Percentiles rank a stretch among this genome's conserved stretches.
phyloP scores from a whole-genome alignment of 2,888 invertebrate genomes.

The Pterostichus niger region DNA sequence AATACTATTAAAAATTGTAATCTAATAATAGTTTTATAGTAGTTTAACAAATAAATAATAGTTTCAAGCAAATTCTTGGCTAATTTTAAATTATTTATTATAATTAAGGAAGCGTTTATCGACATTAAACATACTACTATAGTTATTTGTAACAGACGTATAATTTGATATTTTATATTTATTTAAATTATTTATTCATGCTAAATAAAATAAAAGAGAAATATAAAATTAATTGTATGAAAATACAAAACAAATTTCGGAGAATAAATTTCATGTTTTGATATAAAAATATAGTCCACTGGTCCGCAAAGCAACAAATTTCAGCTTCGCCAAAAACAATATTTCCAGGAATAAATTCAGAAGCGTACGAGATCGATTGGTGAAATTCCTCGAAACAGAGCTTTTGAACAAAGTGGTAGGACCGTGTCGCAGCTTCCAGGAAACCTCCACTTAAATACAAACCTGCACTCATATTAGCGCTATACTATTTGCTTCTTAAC shows the following conservation, averaged over 20 bases:
- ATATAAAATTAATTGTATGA: no score
- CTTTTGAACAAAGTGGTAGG: not conserved
- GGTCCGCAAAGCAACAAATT: constrained; percentile 10
- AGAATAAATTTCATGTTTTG: not conserved
- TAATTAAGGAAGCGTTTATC: no score
- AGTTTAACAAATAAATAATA: no score
- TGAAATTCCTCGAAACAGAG: constrained; percentile 29
- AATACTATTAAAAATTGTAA: no score
- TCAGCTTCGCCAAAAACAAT: not conserved
- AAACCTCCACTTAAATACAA: constrained; percentile 7
- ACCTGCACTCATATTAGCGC: not conserved
- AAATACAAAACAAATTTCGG: not conserved
- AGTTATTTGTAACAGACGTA: no score
- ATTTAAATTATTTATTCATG: no score
- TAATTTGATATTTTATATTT: no score
- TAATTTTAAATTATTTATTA: no score
- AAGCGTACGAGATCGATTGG: constrained; percentile 14
- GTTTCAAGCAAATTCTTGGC: no score
- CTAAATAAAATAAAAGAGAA: no score
- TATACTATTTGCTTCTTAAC: not conserved
- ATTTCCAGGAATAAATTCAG: constrained; percentile 30
- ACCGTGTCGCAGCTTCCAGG: constrained; percentile 4
- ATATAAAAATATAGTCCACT: not conserved
- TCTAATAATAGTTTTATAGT: no score
- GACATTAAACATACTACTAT: no score